Evolutionary conservation across 2,888 invertebrate genomes (phyloP).

Genomic region (Catocala fraxini): DNA sequence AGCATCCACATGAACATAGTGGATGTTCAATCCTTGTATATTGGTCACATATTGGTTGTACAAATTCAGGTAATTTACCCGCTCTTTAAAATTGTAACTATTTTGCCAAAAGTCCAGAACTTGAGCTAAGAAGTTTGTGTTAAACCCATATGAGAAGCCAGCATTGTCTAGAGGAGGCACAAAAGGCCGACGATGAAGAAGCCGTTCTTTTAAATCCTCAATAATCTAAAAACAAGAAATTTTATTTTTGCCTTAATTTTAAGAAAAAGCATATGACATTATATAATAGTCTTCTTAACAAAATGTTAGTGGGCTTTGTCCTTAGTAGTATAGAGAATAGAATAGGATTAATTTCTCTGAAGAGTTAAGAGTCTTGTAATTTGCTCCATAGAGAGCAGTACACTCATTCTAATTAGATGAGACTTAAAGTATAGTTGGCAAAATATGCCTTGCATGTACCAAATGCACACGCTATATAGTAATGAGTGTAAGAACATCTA

Average conservation of each 20-base stretch:
- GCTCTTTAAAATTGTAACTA: slow-evolving; percentile 89
- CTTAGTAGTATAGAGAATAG: too few relatives aligned
- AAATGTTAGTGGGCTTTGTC: too few relatives aligned
- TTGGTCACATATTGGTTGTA: slow-evolving; percentile 92
- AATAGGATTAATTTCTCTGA: too few relatives aligned
- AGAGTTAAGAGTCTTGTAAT: too few relatives aligned
- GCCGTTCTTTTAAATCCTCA: slow-evolving; percentile 85
- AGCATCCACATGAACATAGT: slow-evolving; percentile 92
- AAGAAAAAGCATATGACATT: too few relatives aligned
- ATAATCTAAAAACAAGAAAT: slow-evolving; percentile 75
- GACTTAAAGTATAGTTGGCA: too few relatives aligned
- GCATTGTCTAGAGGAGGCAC: slow-evolving; percentile 89
- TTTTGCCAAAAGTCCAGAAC: slow-evolving; percentile 93
- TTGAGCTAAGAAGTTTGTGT: slow-evolving; percentile 89
- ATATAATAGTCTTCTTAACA: too few relatives aligned
- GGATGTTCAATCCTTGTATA: slow-evolving; percentile 91
- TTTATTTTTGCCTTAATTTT: background rate
- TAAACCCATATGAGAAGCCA: slow-evolving; percentile 94
- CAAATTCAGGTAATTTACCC: slow-evolving; percentile 91
- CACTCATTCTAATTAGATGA: too few relatives aligned
- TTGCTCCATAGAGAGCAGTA: too few relatives aligned
- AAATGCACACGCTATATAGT: too few relatives aligned
- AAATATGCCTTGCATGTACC: too few relatives aligned
- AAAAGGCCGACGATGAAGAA: slow-evolving; percentile 80
- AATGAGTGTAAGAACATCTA: too few relatives aligned